Base-by-base conservation (phyloP, 2,797 vertebrate species). In the Pseudomugil gertrudae region DNA sequence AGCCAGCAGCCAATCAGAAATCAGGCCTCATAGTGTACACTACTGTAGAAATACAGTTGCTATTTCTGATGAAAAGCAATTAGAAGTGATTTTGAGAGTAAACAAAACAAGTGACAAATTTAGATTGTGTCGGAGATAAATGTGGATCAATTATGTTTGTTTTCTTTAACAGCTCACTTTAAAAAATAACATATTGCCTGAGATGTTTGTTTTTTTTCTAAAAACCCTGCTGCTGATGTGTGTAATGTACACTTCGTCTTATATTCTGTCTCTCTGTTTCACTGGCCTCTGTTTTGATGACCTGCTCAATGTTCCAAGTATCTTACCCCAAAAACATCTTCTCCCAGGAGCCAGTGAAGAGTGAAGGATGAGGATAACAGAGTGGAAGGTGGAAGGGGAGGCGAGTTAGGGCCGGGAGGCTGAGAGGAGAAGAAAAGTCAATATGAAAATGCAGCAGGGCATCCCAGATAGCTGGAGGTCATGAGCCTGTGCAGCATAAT, bases 11-110 rank as follows among this genome's bases (percentile, higher is more conserved):
- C 89, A 89, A 83, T 87, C 57, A 0, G 58, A 43, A 63, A 45
- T 29, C 62, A 68, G 0, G 69, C 63, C 72, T 84, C 82, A 62
- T 78, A 77, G 72, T 24, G 81, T 80, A 86, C 83, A 87, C 87
- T 81, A 81, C 29, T 7, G 2, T 23, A 40, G 58, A 54, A 58
- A 52, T 27, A 47, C 67, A 57, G 51, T 67, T 70, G 71, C 57
- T 61, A 56, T 76, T 17, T 54, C 38, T 56, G 55, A 82, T 74
- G 59, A 54, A 60, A 79, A 67, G 51, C 38, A 56, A 65, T 38
- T 43, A 35, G 32, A 69, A 59, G 59, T 26, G 48, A 64, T 26
- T 21, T 29, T 21, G 57, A 60, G 24, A 58, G 56, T 29, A 48
- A 33, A 74, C 66, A 71, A 40, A 26, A 36, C 51, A 24, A 10